Evolutionary conservation across 2,113 vertebrate genomes (phyloP), one percentile per base, ranked within the genome.

Genomic region (Amphiprion percula): DNA sequence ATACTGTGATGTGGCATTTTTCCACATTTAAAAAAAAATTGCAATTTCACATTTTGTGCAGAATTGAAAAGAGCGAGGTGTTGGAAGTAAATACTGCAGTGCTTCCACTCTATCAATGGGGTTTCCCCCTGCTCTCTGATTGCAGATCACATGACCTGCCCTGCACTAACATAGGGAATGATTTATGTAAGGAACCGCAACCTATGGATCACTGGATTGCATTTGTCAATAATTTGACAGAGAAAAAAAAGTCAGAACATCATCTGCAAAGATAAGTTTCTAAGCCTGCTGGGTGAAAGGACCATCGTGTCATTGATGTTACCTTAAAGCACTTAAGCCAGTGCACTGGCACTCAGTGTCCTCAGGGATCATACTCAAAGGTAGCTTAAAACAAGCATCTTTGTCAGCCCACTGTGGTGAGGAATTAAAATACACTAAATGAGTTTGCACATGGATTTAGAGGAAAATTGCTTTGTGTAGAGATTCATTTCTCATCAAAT

Each of bases 51-150:
- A 80, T 63, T 74, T 86, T 76, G 63, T 64, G 59, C 64, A 60
- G 54, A 11, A 74, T 46, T 11, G 33, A 49, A 16, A 67, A 53
- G 62, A 49, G 41, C 64, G 56, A 7, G 10, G 41, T 11, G 5
- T 28, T 60, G 17, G 21, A 62, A 33, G 60, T 28, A 12, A 69
- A 78, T 70, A 63, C 91, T 92, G 93, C 91, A 91, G 85, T 87
- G 85, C 76, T 85, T 75, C 52, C 72, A 74, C 47, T 79, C 65
- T 66, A 44, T 81, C 79, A 80, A 49, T 84, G 86, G 88, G 90
- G 74, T 80, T 93, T 74, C 80, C 90, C 89, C 71, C 58, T 56
- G 62, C 72, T 66, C 60, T 63, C 58, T 68, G 23, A 74, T 53
- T 23, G 54, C 33, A 46, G 65, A 70, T 90, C 88, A 91, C 84